These are phyloP conservation scores for Synanthedon formicaeformis DNA, from an alignment of 2,888 invertebrate species.

Conservation along the genomic window DNA sequence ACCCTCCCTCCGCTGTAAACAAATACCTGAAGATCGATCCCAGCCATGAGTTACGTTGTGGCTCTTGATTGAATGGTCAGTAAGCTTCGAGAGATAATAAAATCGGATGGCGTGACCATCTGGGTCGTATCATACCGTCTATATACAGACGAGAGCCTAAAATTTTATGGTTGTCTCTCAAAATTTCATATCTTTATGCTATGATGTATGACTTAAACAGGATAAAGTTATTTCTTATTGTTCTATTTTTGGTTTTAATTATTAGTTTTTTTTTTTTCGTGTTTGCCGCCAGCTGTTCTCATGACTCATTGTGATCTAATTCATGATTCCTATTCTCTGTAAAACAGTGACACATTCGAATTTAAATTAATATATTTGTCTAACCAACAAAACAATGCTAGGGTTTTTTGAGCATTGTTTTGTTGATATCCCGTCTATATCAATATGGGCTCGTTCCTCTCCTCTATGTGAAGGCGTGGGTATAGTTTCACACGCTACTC, in stretches of 20 bases:
- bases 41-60: constrained; percentile 29
- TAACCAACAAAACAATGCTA: too few species aligned
- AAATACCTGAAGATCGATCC: constrained; percentile 20
- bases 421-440: too few species aligned
- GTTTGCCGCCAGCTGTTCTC: background rate
- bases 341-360: too few species aligned
- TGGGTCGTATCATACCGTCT: constrained; percentile 60
- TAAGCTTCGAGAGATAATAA: constrained; percentile 62
- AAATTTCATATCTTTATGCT: constrained; percentile 21
- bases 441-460: too few species aligned
- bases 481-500: too few species aligned
- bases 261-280: background rate
- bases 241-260: constrained; percentile 3
- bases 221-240: constrained; percentile 6
- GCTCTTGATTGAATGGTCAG: constrained; percentile 40
- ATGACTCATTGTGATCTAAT: background rate
- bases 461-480: too few species aligned
- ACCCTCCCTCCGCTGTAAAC: constrained; percentile 23
- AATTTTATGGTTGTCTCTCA: constrained; percentile 51
- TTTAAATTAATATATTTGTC: too few species aligned
- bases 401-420: too few species aligned
- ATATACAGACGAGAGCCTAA: constrained; percentile 56
- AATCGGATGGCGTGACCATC: constrained; percentile 64
- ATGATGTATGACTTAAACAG: constrained; percentile 6
- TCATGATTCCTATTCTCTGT: background rate